Percentiles rank a stretch among this genome's conserved stretches.
Evolutionary conservation across 2,888 invertebrate genomes (phyloP).

Genomic region (Thymelicus acteon): DNA sequence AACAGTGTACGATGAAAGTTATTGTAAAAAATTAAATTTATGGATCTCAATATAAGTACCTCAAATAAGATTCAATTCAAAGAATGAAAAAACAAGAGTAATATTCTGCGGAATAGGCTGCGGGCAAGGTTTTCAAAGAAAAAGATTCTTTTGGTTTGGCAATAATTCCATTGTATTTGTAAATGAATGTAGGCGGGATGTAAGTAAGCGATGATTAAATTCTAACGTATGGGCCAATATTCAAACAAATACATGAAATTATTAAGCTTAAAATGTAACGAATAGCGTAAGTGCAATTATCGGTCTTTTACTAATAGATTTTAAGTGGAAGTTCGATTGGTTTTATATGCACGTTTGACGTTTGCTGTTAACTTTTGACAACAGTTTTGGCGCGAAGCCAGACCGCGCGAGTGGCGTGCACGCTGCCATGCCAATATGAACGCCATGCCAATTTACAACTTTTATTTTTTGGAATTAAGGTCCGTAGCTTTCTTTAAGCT

Average conservation of each 20-base stretch:
- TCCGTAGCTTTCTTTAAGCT: slow-evolving; percentile 41
- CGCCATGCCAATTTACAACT: slow-evolving; percentile 51
- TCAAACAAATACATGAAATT: slow-evolving; percentile 10
- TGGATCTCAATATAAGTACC: no score
- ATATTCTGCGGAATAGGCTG: no score
- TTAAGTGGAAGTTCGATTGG: slow-evolving; percentile 46
- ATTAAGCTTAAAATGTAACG: slow-evolving; percentile 29
- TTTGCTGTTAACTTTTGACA: slow-evolving; percentile 44
- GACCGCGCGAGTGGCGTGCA: slow-evolving; percentile 32
- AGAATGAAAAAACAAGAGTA: no score
- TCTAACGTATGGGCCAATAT: slow-evolving; percentile 20
- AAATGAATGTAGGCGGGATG: slow-evolving; percentile 24
- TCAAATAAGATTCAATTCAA: no score
- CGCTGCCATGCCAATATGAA: slow-evolving; percentile 32
- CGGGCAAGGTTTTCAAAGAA: neutral
- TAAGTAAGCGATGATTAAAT: slow-evolving; percentile 30
- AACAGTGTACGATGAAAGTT: no score
- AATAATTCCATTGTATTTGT: slow-evolving; percentile 14
- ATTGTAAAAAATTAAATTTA: no score
- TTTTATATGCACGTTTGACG: slow-evolving; percentile 40
- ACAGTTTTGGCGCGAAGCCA: slow-evolving; percentile 54
- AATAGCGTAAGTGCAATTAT: slow-evolving; percentile 25
- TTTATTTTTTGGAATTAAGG: slow-evolving; percentile 51
- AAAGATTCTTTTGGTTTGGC: slow-evolving; percentile 12
- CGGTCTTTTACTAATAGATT: slow-evolving; percentile 10